A percentile compares a stretch with the other conserved stretches of the same genome.
These are phyloP conservation scores for Porites lutea DNA, from an alignment of 64 coral and sea anemone genomes.

Conservation along the genomic window DNA sequence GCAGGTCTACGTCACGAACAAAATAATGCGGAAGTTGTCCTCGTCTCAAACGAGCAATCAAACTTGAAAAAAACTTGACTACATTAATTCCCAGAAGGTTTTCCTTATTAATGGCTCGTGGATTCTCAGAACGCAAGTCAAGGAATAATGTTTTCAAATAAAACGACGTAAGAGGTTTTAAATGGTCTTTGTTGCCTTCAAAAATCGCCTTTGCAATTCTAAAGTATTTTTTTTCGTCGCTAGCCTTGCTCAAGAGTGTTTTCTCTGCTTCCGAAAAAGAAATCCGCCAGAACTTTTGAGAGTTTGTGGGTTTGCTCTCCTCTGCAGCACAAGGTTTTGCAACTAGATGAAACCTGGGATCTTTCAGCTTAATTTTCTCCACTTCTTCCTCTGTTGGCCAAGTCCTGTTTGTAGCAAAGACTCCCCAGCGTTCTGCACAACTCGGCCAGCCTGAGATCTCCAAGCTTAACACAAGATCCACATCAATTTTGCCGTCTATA, in stretches of 20 bases:
- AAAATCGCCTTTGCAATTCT: slow-evolving; percentile 59
- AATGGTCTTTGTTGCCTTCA: slow-evolving; percentile 6
- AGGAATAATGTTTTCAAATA: slow-evolving; percentile 63
- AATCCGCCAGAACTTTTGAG: slow-evolving; percentile 41
- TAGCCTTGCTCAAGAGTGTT: neutral
- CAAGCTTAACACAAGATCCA: slow-evolving; percentile 57
- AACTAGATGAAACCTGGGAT: slow-evolving; percentile 44
- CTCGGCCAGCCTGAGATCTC: slow-evolving; percentile 44
- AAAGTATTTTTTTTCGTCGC: slow-evolving; percentile 25
- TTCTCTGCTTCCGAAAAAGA: slow-evolving; percentile 78
- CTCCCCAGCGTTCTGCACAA: slow-evolving; percentile 38
- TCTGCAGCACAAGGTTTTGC: slow-evolving; percentile 33
- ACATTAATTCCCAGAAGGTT: slow-evolving; percentile 32
- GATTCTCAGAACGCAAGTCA: neutral
- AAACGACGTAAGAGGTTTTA: slow-evolving; percentile 45
- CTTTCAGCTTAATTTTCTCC: slow-evolving; percentile 34
- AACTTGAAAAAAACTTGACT: slow-evolving; percentile 38
- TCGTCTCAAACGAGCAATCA: neutral
- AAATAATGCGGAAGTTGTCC: slow-evolving; percentile 46
- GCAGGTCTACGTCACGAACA: slow-evolving; percentile 12
- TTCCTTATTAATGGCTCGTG: neutral
- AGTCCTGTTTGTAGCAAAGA: neutral
- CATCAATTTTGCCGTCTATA: slow-evolving; percentile 46
- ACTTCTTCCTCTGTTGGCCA: slow-evolving; percentile 25
- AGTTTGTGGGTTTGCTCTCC: neutral